These are phyloP conservation scores for Micropterix aruncella DNA, from an alignment of 2,888 invertebrate genomes.

Conservation along the genomic window DNA sequence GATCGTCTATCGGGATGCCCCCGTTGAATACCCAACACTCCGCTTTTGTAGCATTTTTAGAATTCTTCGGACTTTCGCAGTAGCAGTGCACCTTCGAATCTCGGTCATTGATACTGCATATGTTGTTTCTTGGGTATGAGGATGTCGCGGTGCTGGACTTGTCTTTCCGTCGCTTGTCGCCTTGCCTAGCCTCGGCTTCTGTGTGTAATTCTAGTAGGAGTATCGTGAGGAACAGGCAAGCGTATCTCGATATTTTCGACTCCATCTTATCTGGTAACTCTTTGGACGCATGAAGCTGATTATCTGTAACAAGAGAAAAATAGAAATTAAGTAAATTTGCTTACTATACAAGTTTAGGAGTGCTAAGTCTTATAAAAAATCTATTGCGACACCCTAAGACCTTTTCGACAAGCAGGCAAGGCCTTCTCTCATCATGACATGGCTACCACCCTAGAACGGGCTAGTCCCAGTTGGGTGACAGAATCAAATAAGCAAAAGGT, in stretches of 20 bases:
- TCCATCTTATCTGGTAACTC: too few species aligned
- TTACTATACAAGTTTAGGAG: too few species aligned
- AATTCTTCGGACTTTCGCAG: constrained; percentile 43
- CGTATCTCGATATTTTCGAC: not conserved
- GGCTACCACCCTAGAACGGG: too few species aligned
- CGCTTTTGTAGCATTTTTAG: constrained; percentile 49
- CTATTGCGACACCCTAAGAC: too few species aligned
- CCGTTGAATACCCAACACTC: constrained; percentile 67
- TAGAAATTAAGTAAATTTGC: too few species aligned
- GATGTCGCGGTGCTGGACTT: constrained; percentile 26
- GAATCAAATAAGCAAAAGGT: too few species aligned
- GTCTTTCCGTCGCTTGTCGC: constrained; percentile 23
- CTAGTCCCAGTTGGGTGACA: too few species aligned
- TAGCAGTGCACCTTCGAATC: constrained; percentile 51
- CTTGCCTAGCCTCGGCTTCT: not conserved
- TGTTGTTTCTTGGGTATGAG: constrained; percentile 32
- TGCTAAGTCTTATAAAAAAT: too few species aligned
- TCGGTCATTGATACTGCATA: constrained; percentile 40
- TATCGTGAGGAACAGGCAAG: not conserved
- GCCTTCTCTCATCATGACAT: too few species aligned
- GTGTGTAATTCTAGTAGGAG: not conserved
- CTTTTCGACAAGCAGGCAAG: too few species aligned
- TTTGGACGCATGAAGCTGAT: not conserved
- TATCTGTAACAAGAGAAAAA: not conserved
- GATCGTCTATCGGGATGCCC: constrained; percentile 51